Percentiles rank a stretch among this genome's conserved stretches.
Conservation (phyloP, 2,888 invertebrate genomes). For the Phragmatobia fuliginosa region DNA sequence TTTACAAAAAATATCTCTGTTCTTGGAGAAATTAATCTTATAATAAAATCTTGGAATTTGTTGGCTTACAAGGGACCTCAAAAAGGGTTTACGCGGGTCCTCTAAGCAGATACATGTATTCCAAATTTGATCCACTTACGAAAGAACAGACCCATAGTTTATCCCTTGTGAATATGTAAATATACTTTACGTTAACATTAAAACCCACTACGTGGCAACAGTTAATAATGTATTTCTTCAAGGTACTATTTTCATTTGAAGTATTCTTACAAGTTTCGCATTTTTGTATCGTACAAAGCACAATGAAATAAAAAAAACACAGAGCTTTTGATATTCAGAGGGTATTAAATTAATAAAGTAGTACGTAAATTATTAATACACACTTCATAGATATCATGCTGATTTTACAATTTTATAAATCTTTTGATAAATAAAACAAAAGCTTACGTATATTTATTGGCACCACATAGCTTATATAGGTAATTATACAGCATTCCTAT, state of each 20-base stretch:
- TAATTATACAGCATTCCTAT: neutral
- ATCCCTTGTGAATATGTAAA: slow-evolving; percentile 53
- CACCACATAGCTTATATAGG: neutral
- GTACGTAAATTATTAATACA: neutral
- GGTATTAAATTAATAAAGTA: neutral
- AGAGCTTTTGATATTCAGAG: too few relatives aligned
- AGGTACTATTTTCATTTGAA: too few relatives aligned
- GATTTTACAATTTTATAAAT: too few relatives aligned
- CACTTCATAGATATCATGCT: too few relatives aligned
- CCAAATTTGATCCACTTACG: slow-evolving; percentile 54
- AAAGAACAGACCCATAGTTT: slow-evolving; percentile 48
- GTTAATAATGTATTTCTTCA: slow-evolving; percentile 26
- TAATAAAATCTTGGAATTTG: slow-evolving; percentile 37
- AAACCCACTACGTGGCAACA: slow-evolving; percentile 26
- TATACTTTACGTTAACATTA: slow-evolving; percentile 38
- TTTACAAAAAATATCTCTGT: neutral
- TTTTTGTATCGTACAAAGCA: too few relatives aligned
- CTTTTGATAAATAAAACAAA: too few relatives aligned
- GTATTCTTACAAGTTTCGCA: too few relatives aligned
- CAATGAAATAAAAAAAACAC: too few relatives aligned
- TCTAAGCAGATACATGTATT: slow-evolving; percentile 48
- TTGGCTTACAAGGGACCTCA: slow-evolving; percentile 34
- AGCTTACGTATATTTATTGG: neutral
- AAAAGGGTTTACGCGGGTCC: slow-evolving; percentile 41
- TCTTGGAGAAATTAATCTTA: slow-evolving; percentile 15